phyloP scores from a whole-genome alignment of 2,113 vertebrate genomes.

The Pomatostomus ruficeps region DNA sequence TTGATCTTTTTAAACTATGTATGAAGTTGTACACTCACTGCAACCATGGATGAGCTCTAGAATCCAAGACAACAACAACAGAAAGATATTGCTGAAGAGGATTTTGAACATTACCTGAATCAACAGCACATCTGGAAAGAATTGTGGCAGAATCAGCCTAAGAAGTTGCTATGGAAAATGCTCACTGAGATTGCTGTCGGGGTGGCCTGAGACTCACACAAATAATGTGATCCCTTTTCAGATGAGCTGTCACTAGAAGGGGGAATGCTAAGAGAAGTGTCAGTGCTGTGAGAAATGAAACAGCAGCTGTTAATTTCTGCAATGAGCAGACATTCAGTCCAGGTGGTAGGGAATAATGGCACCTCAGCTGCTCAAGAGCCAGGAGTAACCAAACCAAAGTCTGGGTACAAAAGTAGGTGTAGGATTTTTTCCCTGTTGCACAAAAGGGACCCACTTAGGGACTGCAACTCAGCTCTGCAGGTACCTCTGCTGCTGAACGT shows the following conservation, averaged over 20 bases:
- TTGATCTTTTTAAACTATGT: background rate
- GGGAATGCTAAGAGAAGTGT: background rate
- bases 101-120: constrained; percentile 61
- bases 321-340: background rate
- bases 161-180: constrained; percentile 55
- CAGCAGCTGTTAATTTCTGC: background rate
- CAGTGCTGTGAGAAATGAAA: background rate
- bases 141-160: constrained; percentile 40
- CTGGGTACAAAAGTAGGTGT: background rate
- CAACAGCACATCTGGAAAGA: constrained; percentile 68
- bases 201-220: constrained; percentile 63
- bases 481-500: background rate
- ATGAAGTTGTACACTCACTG: background rate
- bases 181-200: constrained; percentile 40
- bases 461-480: background rate
- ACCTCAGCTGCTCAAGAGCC: background rate
- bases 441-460: background rate
- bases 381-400: background rate
- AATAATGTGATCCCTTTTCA: constrained; percentile 35
- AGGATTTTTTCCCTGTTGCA: background rate
- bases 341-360: background rate
- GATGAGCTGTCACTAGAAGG: background rate
- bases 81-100: background rate
- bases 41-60: background rate
- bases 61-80: background rate